These are phyloP conservation scores for Eilema griseolum DNA, from an alignment of 2,888 invertebrate genomes.

Conservation along the genomic window DNA sequence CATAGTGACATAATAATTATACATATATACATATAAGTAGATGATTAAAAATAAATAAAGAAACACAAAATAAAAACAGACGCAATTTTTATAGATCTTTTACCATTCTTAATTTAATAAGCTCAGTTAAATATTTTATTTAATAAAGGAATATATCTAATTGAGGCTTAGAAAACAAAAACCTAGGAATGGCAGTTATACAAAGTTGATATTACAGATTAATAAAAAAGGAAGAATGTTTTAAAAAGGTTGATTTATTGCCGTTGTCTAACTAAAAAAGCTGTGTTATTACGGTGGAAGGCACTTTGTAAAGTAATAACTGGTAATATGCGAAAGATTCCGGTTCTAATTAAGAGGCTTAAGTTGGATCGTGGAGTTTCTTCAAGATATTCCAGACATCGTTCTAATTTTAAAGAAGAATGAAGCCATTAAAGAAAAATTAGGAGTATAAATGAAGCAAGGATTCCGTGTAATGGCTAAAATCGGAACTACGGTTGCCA, in stretches of 20 bases:
- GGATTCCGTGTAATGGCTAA: no score
- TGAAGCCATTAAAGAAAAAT: constrained; percentile 1
- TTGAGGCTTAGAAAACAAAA: constrained; percentile 8
- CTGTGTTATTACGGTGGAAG: constrained; percentile 23
- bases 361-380: constrained; percentile 14
- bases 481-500: no score
- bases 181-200: constrained; percentile 1
- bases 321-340: constrained; percentile 20
- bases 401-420: constrained; percentile 6
- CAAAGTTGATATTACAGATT: constrained; percentile 20
- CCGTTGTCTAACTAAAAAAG: constrained; percentile 23
- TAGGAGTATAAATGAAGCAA: no score
- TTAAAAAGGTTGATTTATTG: constrained; percentile 11
- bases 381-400: constrained; percentile 5
- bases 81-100: no score
- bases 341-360: constrained; percentile 23
- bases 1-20: no score
- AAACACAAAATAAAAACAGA: no score
- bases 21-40: no score
- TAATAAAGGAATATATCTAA: no score
- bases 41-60: no score
- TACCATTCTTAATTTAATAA: no score
- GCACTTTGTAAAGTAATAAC: constrained; percentile 17
- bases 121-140: no score
- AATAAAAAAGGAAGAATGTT: constrained; percentile 13